These are phyloP conservation scores for Leptinotarsa rubiginosa DNA, from an alignment of 2,888 invertebrate species.

Conservation along the genomic window DNA sequence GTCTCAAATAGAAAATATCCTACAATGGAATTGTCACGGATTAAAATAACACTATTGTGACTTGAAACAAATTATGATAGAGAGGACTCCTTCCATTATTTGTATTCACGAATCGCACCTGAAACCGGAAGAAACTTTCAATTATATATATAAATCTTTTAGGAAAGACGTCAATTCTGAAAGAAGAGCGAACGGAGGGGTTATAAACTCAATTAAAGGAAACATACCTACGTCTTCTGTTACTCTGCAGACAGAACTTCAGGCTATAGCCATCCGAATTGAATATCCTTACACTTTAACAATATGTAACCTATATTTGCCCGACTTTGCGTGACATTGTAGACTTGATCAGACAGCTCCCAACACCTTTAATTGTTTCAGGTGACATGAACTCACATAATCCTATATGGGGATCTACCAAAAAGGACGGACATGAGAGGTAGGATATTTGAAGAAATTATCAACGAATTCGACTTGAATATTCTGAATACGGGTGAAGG, in stretches of 20 bases:
- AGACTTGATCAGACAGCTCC: conserved; percentile 26
- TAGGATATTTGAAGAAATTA: conserved; percentile 8
- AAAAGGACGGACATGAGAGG: conserved; percentile 17
- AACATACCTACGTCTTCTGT: not conserved
- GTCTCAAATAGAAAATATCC: too few relatives aligned
- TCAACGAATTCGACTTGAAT: conserved; percentile 3
- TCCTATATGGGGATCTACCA: conserved; percentile 35
- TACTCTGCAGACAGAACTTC: not conserved
- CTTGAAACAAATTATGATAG: not conserved
- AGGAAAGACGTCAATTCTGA: not conserved
- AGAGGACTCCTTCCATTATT: not conserved
- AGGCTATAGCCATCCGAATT: not conserved
- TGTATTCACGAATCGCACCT: conserved; percentile 7
- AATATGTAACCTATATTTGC: conserved; percentile 22
- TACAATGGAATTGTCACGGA: too few relatives aligned
- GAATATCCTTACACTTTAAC: not conserved
- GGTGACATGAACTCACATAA: conserved; percentile 42
- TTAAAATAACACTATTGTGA: too few relatives aligned
- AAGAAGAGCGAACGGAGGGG: not conserved
- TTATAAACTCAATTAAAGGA: not conserved
- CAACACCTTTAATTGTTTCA: conserved; percentile 33
- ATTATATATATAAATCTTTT: not conserved
- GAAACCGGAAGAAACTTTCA: not conserved
- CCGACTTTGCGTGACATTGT: not conserved
- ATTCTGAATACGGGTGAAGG: conserved; percentile 22